Evolutionary conservation across 2,113 vertebrate species (phyloP).

Genomic region (Dolichallabes microphthalmus): DNA sequence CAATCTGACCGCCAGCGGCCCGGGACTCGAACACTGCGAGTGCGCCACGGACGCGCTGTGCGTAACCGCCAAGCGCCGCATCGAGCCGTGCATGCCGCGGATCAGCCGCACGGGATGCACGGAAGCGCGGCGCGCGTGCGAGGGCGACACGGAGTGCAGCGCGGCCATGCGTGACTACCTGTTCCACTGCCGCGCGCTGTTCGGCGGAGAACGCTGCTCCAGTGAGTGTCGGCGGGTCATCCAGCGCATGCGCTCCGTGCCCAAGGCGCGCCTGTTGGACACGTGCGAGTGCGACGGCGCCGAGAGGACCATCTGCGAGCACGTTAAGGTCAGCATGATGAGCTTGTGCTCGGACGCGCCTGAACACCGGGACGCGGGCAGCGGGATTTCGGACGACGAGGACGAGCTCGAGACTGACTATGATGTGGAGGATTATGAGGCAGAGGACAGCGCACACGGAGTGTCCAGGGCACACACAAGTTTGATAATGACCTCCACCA

Average conservation of each 20-base stretch:
- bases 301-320: conserved; percentile 90
- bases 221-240: conserved; percentile 83
- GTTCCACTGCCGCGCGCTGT: conserved; percentile 84
- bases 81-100: conserved; percentile 88
- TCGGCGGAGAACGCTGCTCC: conserved; percentile 85
- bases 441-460: conserved; percentile 55
- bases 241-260: conserved; percentile 82
- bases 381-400: conserved; percentile 81
- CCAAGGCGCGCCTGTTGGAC: conserved; percentile 85
- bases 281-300: conserved; percentile 89
- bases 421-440: conserved; percentile 65
- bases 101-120: conserved; percentile 86
- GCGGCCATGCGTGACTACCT: conserved; percentile 81
- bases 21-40: conserved; percentile 86
- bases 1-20: conserved; percentile 83
- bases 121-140: conserved; percentile 85
- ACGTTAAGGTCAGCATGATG: conserved; percentile 88
- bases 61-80: conserved; percentile 81
- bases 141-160: conserved; percentile 79
- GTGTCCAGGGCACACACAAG: conserved; percentile 26
- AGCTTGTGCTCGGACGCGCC: conserved; percentile 82
- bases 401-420: conserved; percentile 79
- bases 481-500: conserved; percentile 63
- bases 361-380: conserved; percentile 66
- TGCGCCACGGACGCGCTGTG: conserved; percentile 83